Evolutionary conservation across 2,888 invertebrate genomes (phyloP).

Genomic region (Aphodius granarius): DNA sequence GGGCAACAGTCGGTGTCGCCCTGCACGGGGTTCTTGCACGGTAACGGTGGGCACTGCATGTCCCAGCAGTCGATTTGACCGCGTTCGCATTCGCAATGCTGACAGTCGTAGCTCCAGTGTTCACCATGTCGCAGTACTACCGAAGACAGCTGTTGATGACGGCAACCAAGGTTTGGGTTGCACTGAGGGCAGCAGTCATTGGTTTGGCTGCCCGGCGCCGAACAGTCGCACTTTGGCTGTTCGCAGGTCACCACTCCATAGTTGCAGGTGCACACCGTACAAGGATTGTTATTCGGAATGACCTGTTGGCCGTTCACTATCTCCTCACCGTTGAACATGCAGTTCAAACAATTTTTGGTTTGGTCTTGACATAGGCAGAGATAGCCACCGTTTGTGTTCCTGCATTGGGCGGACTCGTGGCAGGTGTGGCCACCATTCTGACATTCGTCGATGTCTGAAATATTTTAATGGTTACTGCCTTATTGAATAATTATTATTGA

Average conservation of each 20-base stretch:
- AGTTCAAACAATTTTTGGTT: constrained; percentile 67
- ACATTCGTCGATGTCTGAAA: constrained; percentile 83
- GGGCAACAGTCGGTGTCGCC: constrained; percentile 68
- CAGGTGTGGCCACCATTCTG: constrained; percentile 76
- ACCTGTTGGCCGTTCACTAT: constrained; percentile 62
- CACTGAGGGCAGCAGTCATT: constrained; percentile 81
- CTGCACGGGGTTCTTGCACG: constrained; percentile 65
- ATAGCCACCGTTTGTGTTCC: constrained; percentile 80
- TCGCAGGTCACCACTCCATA: constrained; percentile 69
- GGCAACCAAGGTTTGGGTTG: constrained; percentile 71
- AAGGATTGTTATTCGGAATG: constrained; percentile 52
- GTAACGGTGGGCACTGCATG: constrained; percentile 75
- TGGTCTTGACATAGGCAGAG: constrained; percentile 69
- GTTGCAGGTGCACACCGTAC: constrained; percentile 58
- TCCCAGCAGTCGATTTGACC: constrained; percentile 91
- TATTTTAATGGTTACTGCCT: neutral
- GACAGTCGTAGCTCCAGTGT: constrained; percentile 89
- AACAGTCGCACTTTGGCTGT: constrained; percentile 72
- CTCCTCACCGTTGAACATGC: constrained; percentile 70
- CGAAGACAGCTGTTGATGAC: constrained; percentile 77
- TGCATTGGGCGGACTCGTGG: constrained; percentile 75
- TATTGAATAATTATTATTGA: too few species aligned
- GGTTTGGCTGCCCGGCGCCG: constrained; percentile 53
- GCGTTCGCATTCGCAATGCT: constrained; percentile 88
- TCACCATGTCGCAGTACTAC: constrained; percentile 79